These are phyloP conservation scores for Prionailurus bengalensis DNA, from an alignment of 2,113 vertebrate genomes.

Conservation along the genomic window DNA sequence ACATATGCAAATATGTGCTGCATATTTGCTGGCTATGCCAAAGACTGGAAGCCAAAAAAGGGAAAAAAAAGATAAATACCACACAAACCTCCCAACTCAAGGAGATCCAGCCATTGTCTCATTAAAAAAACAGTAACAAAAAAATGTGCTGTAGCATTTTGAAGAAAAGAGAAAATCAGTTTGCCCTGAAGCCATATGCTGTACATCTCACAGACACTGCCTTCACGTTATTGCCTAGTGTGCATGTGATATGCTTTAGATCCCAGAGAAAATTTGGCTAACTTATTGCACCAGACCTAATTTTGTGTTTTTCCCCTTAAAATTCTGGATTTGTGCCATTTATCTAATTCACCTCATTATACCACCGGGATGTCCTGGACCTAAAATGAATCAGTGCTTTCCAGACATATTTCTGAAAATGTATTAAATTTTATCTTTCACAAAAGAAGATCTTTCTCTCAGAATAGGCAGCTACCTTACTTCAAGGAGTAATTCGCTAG, in stretches of 20 bases:
- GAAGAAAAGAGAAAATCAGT: constrained; percentile 28
- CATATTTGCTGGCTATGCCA: not conserved
- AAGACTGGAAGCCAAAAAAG: not conserved
- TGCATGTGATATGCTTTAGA: not conserved
- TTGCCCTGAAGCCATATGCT: not conserved
- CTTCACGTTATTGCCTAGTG: not conserved
- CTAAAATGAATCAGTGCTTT: constrained; percentile 47
- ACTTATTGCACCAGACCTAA: not conserved
- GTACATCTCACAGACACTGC: not conserved
- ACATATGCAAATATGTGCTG: constrained; percentile 11
- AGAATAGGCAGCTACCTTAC: not conserved
- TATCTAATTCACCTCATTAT: not conserved
- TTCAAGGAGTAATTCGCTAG: constrained; percentile 18
- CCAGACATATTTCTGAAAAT: constrained; percentile 38
- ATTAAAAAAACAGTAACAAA: not conserved
- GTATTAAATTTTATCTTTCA: not conserved
- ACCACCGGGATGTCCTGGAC: not conserved
- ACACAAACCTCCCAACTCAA: not conserved
- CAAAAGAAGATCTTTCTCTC: not conserved
- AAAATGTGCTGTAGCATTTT: not conserved
- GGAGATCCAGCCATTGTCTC: not conserved
- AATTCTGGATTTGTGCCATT: constrained; percentile 9
- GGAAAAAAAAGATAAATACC: not conserved
- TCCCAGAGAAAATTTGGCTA: not conserved
- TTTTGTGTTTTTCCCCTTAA: not conserved